Percentiles rank a stretch among this genome's conserved stretches.
Evolutionary conservation across 2,113 vertebrate genomes (phyloP).

Genomic region (Gavialis gangeticus): DNA sequence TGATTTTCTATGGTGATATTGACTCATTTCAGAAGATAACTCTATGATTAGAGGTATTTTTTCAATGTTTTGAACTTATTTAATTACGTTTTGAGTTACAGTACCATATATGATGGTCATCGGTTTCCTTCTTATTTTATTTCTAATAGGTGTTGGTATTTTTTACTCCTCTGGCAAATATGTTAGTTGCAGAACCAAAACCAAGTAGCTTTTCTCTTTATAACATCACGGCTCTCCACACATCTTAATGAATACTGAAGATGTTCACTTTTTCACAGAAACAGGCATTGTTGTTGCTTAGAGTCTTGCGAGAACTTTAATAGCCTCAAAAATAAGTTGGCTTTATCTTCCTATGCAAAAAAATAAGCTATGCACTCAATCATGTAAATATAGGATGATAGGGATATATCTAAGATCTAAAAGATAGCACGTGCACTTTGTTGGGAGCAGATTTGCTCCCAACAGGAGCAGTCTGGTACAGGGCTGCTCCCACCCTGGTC

Average conservation of each 20-base stretch:
- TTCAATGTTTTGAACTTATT: slow-evolving; percentile 5
- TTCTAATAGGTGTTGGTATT: background rate
- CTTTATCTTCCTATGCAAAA: background rate
- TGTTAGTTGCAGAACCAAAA: slow-evolving; percentile 14
- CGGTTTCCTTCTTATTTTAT: background rate
- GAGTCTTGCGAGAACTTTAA: background rate
- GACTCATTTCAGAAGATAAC: background rate
- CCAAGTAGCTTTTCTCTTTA: background rate
- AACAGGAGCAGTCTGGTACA: too few species aligned
- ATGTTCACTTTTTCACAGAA: background rate
- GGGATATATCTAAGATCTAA: background rate
- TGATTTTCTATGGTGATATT: background rate
- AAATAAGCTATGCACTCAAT: background rate
- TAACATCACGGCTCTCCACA: background rate
- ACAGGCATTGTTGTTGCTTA: background rate
- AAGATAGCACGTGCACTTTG: too few species aligned
- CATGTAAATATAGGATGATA: background rate
- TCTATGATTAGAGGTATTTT: background rate
- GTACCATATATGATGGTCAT: background rate
- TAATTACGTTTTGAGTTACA: slow-evolving; percentile 21
- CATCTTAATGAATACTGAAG: background rate
- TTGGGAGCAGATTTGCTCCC: too few species aligned
- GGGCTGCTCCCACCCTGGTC: too few species aligned
- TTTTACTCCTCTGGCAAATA: slow-evolving; percentile 5
- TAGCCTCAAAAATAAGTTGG: background rate